phyloP scores from a whole-genome alignment of 2,113 vertebrate species.

The Antechinus flavipes region DNA sequence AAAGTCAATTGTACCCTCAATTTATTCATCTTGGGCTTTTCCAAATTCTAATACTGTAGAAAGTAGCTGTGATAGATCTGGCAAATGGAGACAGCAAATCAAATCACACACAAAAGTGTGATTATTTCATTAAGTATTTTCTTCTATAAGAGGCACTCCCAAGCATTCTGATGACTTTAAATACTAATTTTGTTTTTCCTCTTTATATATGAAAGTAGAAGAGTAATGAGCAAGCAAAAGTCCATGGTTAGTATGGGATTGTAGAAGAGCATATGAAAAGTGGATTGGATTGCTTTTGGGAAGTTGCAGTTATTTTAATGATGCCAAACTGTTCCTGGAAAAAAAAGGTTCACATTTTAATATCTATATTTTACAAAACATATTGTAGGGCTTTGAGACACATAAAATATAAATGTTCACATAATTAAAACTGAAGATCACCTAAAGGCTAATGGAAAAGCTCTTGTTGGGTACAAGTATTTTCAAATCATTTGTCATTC shows the following conservation, averaged over 20 bases:
- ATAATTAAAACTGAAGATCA: neutral
- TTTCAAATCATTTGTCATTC: neutral
- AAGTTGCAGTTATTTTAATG: neutral
- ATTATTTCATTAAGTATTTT: neutral
- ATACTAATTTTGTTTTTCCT: neutral
- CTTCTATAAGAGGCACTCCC: neutral
- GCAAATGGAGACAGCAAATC: neutral
- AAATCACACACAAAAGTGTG: no score
- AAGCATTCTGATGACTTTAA: neutral
- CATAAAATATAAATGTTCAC: neutral
- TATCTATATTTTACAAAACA: neutral
- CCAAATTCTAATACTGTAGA: slow-evolving; percentile 15
- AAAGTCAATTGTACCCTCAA: slow-evolving; percentile 38
- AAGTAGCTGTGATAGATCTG: slow-evolving; percentile 26
- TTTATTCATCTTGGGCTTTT: neutral
- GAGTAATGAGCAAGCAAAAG: neutral
- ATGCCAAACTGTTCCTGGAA: neutral
- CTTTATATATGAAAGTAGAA: neutral
- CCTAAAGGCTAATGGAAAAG: neutral
- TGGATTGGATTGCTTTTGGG: neutral
- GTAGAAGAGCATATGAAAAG: neutral
- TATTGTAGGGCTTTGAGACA: neutral
- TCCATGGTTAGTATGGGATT: neutral
- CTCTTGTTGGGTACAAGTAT: neutral
- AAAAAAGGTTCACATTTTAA: neutral